Evolutionary conservation across 2,797 vertebrate genomes (phyloP).

Genomic region (Aulostomus chinensis): DNA sequence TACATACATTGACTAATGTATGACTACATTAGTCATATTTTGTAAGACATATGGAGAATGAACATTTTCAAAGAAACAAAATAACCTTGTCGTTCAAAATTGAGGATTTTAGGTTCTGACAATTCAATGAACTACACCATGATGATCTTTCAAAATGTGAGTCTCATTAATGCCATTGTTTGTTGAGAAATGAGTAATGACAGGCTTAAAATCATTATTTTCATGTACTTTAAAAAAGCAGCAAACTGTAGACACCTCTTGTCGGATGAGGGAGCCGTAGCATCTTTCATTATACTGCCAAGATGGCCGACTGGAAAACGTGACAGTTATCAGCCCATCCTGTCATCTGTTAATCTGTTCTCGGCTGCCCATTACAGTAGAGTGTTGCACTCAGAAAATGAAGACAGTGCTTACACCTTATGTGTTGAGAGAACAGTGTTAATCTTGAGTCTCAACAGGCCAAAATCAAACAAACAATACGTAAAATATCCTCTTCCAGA

Average conservation of each 20-base stretch:
- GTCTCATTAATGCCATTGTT: conserved; percentile 24
- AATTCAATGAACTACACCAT: conserved; percentile 7
- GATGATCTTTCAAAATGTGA: conserved; percentile 18
- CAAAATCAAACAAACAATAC: conserved; percentile 4
- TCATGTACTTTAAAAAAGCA: conserved; percentile 39
- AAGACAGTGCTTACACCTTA: conserved; percentile 43
- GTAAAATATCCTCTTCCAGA: conserved; percentile 19
- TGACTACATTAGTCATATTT: too few relatives aligned
- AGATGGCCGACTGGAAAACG: conserved; percentile 75
- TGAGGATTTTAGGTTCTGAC: too few relatives aligned
- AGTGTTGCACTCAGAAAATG: conserved; percentile 47
- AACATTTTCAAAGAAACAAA: too few relatives aligned
- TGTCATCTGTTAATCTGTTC: conserved; percentile 66
- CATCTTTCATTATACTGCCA: conserved; percentile 70
- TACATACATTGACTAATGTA: too few relatives aligned
- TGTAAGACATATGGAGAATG: too few relatives aligned
- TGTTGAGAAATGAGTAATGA: too few relatives aligned
- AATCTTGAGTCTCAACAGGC: conserved; percentile 18
- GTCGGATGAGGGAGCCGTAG: conserved; percentile 55
- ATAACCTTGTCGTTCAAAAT: too few relatives aligned
- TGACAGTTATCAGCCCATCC: conserved; percentile 68
- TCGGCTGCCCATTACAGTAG: conserved; percentile 47
- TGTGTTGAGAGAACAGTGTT: too few relatives aligned
- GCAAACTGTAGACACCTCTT: conserved; percentile 55
- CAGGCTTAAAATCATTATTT: conserved; percentile 39